Evolutionary conservation across 2,797 vertebrate genomes (phyloP).

Genomic region (Crenichthys baileyi): DNA sequence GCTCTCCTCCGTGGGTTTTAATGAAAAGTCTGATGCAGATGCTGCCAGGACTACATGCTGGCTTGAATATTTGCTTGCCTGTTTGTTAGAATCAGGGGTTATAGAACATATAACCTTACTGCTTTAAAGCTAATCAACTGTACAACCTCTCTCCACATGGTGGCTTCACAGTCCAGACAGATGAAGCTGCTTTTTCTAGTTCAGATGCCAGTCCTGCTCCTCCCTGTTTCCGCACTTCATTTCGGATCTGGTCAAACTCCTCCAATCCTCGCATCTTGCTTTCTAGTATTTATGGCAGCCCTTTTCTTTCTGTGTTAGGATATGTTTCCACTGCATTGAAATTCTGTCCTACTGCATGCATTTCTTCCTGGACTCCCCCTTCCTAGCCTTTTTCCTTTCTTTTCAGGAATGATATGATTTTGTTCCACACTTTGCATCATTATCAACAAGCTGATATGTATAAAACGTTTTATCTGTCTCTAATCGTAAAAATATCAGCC

Average conservation of each 20-base stretch:
- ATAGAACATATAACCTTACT: neutral
- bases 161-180: conserved; percentile 52
- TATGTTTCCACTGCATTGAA: conserved; percentile 2
- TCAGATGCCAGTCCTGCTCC: neutral
- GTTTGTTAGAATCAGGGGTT: neutral
- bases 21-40: neutral
- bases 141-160: conserved; percentile 50
- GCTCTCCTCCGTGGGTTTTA: neutral
- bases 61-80: neutral
- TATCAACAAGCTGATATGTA: neutral
- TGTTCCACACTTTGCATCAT: neutral
- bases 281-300: too few relatives aligned
- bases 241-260: neutral
- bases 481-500: conserved; percentile 23
- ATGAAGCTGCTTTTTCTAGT: neutral
- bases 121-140: neutral
- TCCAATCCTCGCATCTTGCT: neutral
- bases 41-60: neutral
- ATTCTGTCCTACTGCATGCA: neutral
- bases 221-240: neutral
- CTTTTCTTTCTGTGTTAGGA: neutral
- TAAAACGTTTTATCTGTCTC: neutral
- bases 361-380: neutral
- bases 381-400: neutral
- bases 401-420: neutral